Percentiles rank a stretch among this genome's conserved stretches.
These are phyloP conservation scores for Valencia hispanica DNA, from an alignment of 2,797 vertebrate species.

Conservation along the genomic window DNA sequence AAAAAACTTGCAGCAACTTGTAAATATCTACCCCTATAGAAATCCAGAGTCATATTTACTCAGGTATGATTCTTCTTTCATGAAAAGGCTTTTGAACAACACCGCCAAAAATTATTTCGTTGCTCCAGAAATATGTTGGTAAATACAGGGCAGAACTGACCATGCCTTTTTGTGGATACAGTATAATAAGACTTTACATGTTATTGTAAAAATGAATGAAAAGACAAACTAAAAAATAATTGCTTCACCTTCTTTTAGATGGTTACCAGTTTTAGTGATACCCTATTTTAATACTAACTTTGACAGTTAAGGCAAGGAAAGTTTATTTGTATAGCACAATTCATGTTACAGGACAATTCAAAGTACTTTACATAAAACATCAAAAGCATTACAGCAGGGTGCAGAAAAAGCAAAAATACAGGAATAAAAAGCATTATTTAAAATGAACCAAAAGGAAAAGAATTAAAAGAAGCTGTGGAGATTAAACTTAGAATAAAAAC, in stretches of 20 bases:
- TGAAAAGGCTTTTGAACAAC: neutral
- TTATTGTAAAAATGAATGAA: neutral
- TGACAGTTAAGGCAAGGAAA: no score
- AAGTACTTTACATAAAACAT: no score
- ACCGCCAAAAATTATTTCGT: neutral
- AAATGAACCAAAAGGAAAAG: no score
- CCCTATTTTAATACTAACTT: no score
- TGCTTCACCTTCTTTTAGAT: neutral
- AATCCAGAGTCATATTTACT: neutral
- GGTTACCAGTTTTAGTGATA: no score
- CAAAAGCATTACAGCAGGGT: no score
- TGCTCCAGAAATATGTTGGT: neutral
- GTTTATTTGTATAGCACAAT: no score
- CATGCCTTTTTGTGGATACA: neutral
- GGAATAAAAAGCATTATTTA: no score
- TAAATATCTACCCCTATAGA: neutral
- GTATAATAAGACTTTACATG: neutral
- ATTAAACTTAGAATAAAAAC: no score
- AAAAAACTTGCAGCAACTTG: neutral
- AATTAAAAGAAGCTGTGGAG: no score
- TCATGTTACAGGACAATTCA: no score
- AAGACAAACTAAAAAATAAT: neutral
- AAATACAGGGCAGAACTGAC: neutral
- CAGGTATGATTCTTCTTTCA: neutral
- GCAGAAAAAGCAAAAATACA: no score